These are phyloP conservation scores for Rhinopomastus cyanomelas DNA, from an alignment of 2,113 vertebrate genomes.

Conservation along the genomic window DNA sequence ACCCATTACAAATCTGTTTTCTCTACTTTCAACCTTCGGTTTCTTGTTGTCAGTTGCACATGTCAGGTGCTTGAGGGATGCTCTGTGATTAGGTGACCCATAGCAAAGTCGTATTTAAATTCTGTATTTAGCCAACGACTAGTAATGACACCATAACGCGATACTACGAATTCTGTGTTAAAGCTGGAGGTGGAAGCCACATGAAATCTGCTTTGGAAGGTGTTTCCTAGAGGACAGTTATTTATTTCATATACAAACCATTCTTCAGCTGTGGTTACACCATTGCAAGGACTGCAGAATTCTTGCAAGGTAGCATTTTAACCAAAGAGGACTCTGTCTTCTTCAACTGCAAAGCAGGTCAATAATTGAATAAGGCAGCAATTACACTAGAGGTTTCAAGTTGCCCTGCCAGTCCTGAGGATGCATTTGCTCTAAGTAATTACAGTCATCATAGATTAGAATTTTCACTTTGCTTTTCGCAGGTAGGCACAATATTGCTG, in stretches of 20 bases:
- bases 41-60: too few species aligned
- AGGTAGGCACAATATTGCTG: not conserved
- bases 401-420: not conserved
- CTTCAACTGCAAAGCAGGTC: not conserved
- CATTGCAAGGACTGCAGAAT: not conserved
- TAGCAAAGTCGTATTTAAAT: not conserved
- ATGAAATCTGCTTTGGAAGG: not conserved
- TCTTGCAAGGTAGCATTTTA: not conserved
- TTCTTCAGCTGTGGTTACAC: not conserved
- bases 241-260: not conserved
- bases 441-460: not conserved
- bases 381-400: not conserved
- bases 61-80: too few species aligned
- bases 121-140: not conserved
- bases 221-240: not conserved
- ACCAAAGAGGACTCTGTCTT: not conserved
- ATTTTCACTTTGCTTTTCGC: constrained; percentile 42
- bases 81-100: not conserved
- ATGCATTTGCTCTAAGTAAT: not conserved
- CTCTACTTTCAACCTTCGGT: too few species aligned
- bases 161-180: not conserved
- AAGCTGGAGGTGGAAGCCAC: not conserved
- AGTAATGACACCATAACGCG: not conserved
- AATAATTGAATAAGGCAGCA: not conserved
- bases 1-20: too few species aligned